Conservation (phyloP, 2,113 vertebrate genomes). For the Rhinopomastus cyanomelas region DNA sequence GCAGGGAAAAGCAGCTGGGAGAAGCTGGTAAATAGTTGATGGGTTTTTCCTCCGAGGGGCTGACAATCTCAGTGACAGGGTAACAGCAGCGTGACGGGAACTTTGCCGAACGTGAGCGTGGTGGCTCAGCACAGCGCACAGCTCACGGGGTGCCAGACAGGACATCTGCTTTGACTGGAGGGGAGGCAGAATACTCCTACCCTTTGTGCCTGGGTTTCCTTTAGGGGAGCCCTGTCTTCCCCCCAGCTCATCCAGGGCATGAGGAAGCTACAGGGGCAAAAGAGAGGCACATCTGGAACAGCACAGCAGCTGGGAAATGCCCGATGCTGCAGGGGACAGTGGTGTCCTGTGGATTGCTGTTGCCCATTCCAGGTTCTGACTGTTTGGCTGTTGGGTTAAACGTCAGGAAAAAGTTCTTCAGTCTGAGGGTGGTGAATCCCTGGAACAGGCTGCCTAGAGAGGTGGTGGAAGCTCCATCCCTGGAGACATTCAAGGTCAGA, state of each 20-base stretch:
- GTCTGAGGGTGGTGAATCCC: too few species aligned
- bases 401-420: too few species aligned
- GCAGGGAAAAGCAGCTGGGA: not conserved
- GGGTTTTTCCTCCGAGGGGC: not conserved
- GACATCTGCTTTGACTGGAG: slow-evolving; percentile 2
- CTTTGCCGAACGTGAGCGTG: not conserved
- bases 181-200: not conserved
- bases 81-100: not conserved
- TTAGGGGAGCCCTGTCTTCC: not conserved
- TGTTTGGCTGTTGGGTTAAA: not conserved
- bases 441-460: too few species aligned
- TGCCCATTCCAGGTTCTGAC: slow-evolving; percentile 15
- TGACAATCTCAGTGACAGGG: not conserved
- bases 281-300: not conserved
- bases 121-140: not conserved
- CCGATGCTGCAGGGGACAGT: not conserved
- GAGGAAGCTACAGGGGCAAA: not conserved
- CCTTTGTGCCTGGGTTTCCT: not conserved
- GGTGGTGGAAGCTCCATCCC: too few species aligned
- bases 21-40: not conserved
- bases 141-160: rapidly evolving
- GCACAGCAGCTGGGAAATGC: not conserved
- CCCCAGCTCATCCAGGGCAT: not conserved
- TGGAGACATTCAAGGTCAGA: too few species aligned
- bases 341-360: not conserved